A percentile compares a stretch with the other conserved stretches of the same genome.
Evolutionary conservation across 2,797 vertebrate species (phyloP).

Genomic region (Hylomyscus alleni): DNA sequence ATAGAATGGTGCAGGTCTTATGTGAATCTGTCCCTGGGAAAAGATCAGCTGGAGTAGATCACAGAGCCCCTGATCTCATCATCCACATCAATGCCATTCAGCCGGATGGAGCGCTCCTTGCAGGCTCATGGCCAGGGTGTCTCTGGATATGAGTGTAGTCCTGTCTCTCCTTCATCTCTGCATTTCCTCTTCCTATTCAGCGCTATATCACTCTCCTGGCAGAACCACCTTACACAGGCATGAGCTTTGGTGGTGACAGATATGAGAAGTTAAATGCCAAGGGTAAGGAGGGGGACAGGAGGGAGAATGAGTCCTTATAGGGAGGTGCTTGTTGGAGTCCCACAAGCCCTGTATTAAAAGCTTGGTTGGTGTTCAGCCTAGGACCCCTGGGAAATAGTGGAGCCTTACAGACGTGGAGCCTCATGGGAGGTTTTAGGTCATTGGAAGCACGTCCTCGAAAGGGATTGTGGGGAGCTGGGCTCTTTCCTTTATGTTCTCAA

Average conservation of each 20-base stretch:
- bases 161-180: not conserved
- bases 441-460: not conserved
- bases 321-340: not conserved
- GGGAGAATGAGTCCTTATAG: not conserved
- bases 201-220: not conserved
- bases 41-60: not conserved
- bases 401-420: not conserved
- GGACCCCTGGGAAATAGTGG: not conserved
- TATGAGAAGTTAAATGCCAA: not conserved
- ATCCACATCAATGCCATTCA: not conserved
- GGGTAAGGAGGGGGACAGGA: not conserved
- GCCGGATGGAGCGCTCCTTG: not conserved
- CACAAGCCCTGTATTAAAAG: not conserved
- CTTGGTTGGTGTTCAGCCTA: not conserved
- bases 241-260: not conserved
- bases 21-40: not conserved
- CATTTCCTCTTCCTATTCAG: not conserved
- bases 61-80: not conserved
- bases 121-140: not conserved
- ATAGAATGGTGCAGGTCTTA: not conserved
- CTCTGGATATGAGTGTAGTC: not conserved
- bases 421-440: not conserved
- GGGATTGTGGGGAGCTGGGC: not conserved
- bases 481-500: not conserved
- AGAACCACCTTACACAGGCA: accelerated